These are phyloP conservation scores for Monopterus albus DNA, from an alignment of 2,113 vertebrate genomes.

Conservation along the genomic window DNA sequence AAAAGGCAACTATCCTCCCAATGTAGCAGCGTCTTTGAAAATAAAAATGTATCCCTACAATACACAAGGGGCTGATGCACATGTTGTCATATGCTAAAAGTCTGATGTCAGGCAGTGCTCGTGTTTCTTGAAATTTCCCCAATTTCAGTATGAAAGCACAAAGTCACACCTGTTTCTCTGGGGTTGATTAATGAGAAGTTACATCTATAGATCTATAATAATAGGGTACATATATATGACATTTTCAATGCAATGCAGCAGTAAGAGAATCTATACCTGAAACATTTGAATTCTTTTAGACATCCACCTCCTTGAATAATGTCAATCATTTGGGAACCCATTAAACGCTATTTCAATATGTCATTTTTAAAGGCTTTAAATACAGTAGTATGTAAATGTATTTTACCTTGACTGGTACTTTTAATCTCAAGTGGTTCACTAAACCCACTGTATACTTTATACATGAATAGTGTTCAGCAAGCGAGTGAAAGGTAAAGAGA, in stretches of 20 bases:
- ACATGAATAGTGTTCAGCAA: background rate
- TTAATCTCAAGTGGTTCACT: background rate
- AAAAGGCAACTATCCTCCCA: conserved; percentile 40
- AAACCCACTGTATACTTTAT: background rate
- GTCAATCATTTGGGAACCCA: background rate
- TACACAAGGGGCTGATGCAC: conserved; percentile 6
- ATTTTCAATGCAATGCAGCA: background rate
- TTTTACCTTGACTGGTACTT: conserved; percentile 8
- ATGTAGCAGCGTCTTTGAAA: background rate
- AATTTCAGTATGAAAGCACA: too few species aligned
- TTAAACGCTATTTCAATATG: background rate
- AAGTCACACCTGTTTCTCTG: too few species aligned
- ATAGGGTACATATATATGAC: too few species aligned
- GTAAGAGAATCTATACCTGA: background rate
- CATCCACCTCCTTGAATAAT: conserved; percentile 11
- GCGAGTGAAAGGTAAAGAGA: background rate
- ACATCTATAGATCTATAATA: too few species aligned
- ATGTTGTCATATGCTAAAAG: too few species aligned
- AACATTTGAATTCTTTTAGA: background rate
- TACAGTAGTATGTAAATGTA: background rate
- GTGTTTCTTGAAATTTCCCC: too few species aligned
- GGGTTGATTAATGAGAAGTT: background rate
- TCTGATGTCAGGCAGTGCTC: too few species aligned
- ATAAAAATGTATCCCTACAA: background rate
- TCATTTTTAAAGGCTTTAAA: background rate